Percentiles rank a stretch among this genome's conserved stretches.
These are phyloP conservation scores for Bungarus multicinctus DNA, from an alignment of 2,113 vertebrate genomes.

Conservation along the genomic window DNA sequence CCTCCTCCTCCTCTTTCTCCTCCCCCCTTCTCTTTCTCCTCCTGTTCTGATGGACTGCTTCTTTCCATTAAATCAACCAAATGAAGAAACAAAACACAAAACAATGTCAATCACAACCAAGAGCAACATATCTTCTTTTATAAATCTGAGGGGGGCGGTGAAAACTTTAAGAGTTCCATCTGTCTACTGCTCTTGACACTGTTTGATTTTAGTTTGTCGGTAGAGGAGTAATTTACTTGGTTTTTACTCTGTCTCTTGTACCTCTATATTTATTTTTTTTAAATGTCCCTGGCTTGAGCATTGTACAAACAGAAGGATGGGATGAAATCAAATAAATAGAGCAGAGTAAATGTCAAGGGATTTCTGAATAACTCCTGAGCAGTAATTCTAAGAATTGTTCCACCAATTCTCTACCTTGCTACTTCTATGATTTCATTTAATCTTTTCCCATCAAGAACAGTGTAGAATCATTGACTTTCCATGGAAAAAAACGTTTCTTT, in stretches of 20 bases:
- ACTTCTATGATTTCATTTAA: neutral
- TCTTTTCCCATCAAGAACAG: neutral
- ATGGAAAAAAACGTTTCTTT: slow-evolving; percentile 14
- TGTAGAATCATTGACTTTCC: neutral
- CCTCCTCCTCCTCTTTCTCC: too few relatives aligned
- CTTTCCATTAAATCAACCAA: neutral
- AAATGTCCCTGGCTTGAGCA: neutral
- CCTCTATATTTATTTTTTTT: neutral
- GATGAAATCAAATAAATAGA: neutral
- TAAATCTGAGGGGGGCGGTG: neutral
- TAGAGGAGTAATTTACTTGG: neutral
- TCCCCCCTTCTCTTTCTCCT: neutral
- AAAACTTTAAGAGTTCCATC: neutral
- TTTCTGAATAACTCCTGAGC: neutral
- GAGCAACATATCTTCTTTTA: neutral
- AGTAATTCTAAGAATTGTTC: neutral
- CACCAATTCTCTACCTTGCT: neutral
- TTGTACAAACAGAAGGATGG: neutral
- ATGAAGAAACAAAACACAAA: neutral
- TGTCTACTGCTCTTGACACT: neutral
- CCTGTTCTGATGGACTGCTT: neutral
- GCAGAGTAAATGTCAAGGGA: neutral
- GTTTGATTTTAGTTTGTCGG: neutral
- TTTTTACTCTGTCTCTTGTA: neutral
- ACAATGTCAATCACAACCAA: neutral